These are phyloP conservation scores for Sus scrofa DNA, from an alignment of 2,113 vertebrate species.

Conservation along the genomic window DNA sequence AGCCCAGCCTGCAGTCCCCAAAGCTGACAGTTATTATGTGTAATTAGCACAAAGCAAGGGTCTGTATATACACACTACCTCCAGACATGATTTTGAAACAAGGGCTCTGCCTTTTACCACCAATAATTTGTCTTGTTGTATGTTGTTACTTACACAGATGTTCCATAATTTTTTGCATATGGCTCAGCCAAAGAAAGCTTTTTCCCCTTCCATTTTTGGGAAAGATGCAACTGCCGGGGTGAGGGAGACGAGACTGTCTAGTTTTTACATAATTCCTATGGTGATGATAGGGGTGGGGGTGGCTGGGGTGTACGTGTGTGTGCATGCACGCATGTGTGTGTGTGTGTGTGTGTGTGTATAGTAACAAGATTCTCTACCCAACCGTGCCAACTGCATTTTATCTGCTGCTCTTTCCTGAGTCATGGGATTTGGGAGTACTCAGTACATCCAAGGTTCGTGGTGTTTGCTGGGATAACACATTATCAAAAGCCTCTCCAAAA, in stretches of 20 bases:
- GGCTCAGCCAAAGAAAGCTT: conserved; percentile 81
- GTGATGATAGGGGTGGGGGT: neutral
- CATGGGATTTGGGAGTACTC: conserved; percentile 32
- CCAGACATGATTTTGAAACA: conserved; percentile 80
- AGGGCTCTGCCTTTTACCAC: conserved; percentile 81
- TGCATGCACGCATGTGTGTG: neutral
- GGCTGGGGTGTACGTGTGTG: neutral
- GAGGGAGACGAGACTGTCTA: conserved; percentile 72
- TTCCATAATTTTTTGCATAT: conserved; percentile 84
- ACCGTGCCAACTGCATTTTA: neutral
- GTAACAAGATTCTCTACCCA: neutral
- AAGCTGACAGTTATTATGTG: neutral
- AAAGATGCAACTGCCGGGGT: conserved; percentile 76
- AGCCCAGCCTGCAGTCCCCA: conserved; percentile 2
- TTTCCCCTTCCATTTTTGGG: conserved; percentile 75
- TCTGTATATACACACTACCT: conserved; percentile 62
- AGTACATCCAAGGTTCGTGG: conserved; percentile 64
- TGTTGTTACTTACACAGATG: conserved; percentile 83
- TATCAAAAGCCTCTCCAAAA: conserved; percentile 79
- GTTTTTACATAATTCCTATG: conserved; percentile 42
- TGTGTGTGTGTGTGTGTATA: neutral
- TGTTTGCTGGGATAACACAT: conserved; percentile 72
- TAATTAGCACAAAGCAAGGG: conserved; percentile 65
- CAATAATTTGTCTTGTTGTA: conserved; percentile 78
- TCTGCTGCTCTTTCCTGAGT: conserved; percentile 9